Conservation (phyloP, 2,888 invertebrate genomes). For the Heliconius aoede region DNA sequence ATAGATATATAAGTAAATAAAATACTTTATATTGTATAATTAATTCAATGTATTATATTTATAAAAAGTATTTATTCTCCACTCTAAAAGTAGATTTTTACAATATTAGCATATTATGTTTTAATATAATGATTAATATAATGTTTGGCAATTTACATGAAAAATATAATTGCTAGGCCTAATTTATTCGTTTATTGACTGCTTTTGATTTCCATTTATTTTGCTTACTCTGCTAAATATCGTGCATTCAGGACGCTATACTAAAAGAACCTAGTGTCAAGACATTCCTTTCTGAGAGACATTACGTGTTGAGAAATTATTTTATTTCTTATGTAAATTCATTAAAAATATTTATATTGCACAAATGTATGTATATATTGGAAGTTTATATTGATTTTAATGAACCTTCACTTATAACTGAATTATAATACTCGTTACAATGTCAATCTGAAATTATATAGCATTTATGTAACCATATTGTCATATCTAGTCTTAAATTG, state of each 20-base stretch:
- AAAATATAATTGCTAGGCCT: not conserved
- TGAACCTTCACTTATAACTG: not conserved
- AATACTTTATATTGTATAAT: too few species aligned
- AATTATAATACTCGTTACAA: slow-evolving; percentile 3
- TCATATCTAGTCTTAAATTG: slow-evolving; percentile 3
- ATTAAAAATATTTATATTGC: not conserved
- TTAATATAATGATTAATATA: too few species aligned
- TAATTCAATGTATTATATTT: too few species aligned
- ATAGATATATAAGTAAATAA: too few species aligned
- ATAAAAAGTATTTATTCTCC: too few species aligned
- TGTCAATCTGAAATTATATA: slow-evolving; percentile 3
- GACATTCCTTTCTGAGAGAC: too few species aligned
- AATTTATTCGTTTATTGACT: not conserved
- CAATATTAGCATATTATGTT: too few species aligned
- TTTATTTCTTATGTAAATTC: not conserved
- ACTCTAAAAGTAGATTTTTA: too few species aligned
- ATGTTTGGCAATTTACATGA: not conserved
- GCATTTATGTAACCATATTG: not conserved
- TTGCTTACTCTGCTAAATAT: too few species aligned
- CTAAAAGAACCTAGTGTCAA: not conserved
- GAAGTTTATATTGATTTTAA: not conserved
- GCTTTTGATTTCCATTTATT: not conserved
- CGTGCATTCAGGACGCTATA: too few species aligned
- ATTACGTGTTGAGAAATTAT: not conserved
- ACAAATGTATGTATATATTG: not conserved